Base-by-base conservation (phyloP, 2,888 invertebrate genomes). In the Eristalis arbustorum region DNA sequence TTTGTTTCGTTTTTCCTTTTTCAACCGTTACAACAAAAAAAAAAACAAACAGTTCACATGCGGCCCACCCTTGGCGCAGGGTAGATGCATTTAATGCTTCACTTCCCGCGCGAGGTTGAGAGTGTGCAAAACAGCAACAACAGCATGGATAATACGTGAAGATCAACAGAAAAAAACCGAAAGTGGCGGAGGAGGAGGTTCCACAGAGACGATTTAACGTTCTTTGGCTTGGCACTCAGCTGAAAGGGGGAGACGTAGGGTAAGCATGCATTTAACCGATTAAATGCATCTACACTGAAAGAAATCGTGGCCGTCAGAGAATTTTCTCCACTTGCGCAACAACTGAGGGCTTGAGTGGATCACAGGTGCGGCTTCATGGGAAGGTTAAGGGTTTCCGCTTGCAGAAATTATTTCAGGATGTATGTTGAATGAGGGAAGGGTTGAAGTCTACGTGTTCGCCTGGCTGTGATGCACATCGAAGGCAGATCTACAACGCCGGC, bases 81-180 rank as follows among this genome's bases (percentile, higher is more conserved):
- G 84, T 68, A 77, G 68, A 63, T 81, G 72, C 84, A 81, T 62
- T 84, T 83, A 77, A 59, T 83, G 34, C 23, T 56, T 34, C 40
- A 42, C 57, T 72, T 64, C 57, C 72, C 49, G 72, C 22, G 18
- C 18, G 23, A 69, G 18, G 22, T 71, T 25, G 71, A 57, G 22
- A 2, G 28, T 40, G 69, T 63, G 23, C 81, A 49, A 63, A 71
- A 80, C 64, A 42, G 37, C 74, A 67, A 61, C 56, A 22, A 56
- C n/a, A 18, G 18, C 56, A 59, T 37, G 64, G 49, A 76, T 73
- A 85, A 56, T 74, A 62, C 77, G 66, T 42, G 59, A 34, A 77
- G 69, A 81, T 82, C 77, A 77, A 74, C 73, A 62, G 42, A 22
- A 71, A 22, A 71, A 81, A 69, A 73, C 77, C 25, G 67, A 67